Base-by-base conservation (phyloP, 2,113 vertebrate genomes). In the Centropus unirufus region DNA sequence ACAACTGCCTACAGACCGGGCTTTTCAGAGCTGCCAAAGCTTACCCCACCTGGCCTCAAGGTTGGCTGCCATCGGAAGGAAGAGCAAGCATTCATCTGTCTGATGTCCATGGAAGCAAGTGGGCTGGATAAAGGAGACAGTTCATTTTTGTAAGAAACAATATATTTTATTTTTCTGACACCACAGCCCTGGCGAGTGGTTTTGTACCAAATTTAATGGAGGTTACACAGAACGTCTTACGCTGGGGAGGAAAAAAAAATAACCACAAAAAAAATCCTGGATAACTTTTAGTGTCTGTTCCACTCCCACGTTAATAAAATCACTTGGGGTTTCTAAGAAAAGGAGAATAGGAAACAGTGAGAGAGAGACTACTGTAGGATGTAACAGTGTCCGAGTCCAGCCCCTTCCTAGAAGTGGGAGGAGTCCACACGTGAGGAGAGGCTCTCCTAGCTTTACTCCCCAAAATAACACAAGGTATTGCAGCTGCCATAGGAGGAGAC, bases 141-240 rank as follows among this genome's bases (percentile, higher is more conserved):
- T 87, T 97, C 90, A 29, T 73, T 98, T 98, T 98, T 98, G 97
- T 98, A 99, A 98, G 98, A 99, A 99, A 99, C 99, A 99, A 99
- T 99, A 99, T 99, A 99, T 99, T 99, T 99, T 99, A 99, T 99
- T 99, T 99, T 99, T 99, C 99, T 99, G 99, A 99, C 99, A 99
- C 98, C 99, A 99, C 98, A 99, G 99, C 98, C 98, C 98, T 98
- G 98, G 98, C 98, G 94, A 98, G 98, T 99, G 98, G 98, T 98
- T 99, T 98, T 99, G 99, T 99, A 99, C 99, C 99, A 99, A 99
- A 99, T 99, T 98, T 99, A 99, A 99, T 99, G 99, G 98, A 99
- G 98, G 98, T 99, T 99, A 99, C 99, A 99, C 99, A 99, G 99
- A 99, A 99, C 99, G 98, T 99, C 98, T 99, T 99, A 99, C 98